Percentiles rank a stretch among this genome's conserved stretches.
Evolutionary conservation across 2,113 vertebrate genomes (phyloP).

Genomic region (Ctenomys sociabilis): DNA sequence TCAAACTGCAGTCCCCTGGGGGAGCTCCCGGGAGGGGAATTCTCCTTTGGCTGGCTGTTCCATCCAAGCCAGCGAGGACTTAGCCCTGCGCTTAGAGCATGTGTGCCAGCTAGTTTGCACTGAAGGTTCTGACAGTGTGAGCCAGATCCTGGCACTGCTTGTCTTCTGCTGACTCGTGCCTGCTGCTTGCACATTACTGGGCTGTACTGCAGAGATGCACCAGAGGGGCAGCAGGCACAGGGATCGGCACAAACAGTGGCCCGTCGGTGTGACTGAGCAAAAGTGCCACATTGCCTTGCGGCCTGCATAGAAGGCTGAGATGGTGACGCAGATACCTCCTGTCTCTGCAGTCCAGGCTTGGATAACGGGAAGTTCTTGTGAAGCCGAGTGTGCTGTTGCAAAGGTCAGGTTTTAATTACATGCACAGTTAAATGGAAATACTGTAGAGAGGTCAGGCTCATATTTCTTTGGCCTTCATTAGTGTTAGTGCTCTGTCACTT

Average conservation of each 20-base stretch:
- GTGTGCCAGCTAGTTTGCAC: not conserved
- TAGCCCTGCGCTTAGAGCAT: fast-evolving
- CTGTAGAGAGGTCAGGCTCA: constrained; percentile 72
- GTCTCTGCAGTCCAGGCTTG: not conserved
- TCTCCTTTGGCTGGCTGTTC: not conserved
- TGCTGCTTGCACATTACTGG: not conserved
- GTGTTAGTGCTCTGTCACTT: constrained; percentile 81
- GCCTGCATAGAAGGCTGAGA: not conserved
- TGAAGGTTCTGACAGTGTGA: not conserved
- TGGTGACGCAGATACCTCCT: not conserved
- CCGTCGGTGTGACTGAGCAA: not conserved
- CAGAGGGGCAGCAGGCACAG: not conserved
- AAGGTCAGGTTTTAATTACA: constrained; percentile 84
- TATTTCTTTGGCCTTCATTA: constrained; percentile 82
- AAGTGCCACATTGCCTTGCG: not conserved
- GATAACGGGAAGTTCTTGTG: constrained; percentile 36
- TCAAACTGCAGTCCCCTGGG: not conserved
- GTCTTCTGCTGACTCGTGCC: not conserved
- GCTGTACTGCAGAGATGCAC: not conserved
- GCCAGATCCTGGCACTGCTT: not conserved
- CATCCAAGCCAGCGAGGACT: not conserved
- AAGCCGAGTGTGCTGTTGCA: constrained; percentile 26
- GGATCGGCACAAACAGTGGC: not conserved
- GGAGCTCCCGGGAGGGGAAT: not conserved
- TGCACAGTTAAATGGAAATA: constrained; percentile 82